Conservation (phyloP, 2,797 vertebrate species). For the Ambastaia sidthimunki region DNA sequence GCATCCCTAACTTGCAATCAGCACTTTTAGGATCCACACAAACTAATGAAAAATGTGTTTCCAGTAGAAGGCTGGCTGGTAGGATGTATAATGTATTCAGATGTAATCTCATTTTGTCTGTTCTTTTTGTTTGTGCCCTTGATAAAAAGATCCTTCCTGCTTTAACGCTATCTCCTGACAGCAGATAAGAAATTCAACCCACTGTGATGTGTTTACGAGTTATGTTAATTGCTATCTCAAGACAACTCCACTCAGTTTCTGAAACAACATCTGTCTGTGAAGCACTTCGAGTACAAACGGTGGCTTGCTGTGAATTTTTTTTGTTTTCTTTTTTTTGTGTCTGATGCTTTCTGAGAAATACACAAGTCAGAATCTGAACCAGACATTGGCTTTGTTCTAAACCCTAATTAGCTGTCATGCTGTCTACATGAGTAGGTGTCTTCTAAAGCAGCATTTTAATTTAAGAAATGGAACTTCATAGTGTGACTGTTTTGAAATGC, state of each 20-base stretch:
- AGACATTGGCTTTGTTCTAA: background rate
- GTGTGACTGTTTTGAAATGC: background rate
- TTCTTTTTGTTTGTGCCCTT: constrained; percentile 33
- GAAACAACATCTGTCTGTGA: constrained; percentile 43
- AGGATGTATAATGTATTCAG: constrained; percentile 25
- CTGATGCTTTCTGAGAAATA: background rate
- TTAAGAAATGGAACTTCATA: background rate
- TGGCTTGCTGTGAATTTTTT: constrained; percentile 2
- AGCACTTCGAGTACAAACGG: background rate
- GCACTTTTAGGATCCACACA: background rate
- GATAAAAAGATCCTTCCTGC: constrained; percentile 48
- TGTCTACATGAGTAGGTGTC: background rate
- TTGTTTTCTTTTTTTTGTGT: background rate
- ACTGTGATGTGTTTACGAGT: constrained; percentile 19
- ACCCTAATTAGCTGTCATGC: background rate
- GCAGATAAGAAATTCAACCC: constrained; percentile 19
- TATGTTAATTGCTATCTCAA: constrained; percentile 40
- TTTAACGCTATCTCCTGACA: constrained; percentile 9
- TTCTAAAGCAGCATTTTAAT: background rate
- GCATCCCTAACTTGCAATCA: constrained; percentile 44
- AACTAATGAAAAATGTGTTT: constrained; percentile 38
- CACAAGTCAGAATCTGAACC: background rate
- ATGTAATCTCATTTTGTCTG: constrained; percentile 34
- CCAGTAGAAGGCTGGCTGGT: background rate
- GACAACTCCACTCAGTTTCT: constrained; percentile 15